A percentile compares a stretch with the other conserved stretches of the same genome.
Evolutionary conservation across 2,888 invertebrate species (phyloP).

Genomic region (Noctua fimbriata): DNA sequence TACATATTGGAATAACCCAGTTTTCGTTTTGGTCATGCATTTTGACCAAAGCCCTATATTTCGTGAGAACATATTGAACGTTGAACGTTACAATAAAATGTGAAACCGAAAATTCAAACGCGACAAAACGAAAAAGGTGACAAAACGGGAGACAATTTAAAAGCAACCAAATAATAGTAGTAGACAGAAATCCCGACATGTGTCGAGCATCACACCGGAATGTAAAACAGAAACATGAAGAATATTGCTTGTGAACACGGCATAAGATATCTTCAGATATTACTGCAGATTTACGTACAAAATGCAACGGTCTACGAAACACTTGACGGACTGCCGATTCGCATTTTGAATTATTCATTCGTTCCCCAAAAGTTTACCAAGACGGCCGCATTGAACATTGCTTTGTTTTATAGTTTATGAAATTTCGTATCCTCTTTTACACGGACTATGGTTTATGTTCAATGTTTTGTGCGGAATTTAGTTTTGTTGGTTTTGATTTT

Average conservation of each 20-base stretch:
- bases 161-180: conserved; percentile 62
- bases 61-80: background rate
- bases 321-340: conserved; percentile 88
- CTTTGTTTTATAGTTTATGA: conserved; percentile 86
- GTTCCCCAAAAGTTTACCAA: conserved; percentile 82
- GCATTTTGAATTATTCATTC: conserved; percentile 88
- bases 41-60: background rate
- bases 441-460: conserved; percentile 67
- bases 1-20: too few relatives aligned
- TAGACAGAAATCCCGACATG: conserved; percentile 66
- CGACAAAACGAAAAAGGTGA: conserved; percentile 42
- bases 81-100: conserved; percentile 1
- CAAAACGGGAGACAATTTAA: conserved; percentile 46
- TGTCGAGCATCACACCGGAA: conserved; percentile 71
- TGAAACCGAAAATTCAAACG: conserved; percentile 23
- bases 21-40: background rate
- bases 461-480: conserved; percentile 44
- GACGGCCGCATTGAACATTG: conserved; percentile 81
- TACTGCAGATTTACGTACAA: conserved; percentile 84
- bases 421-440: conserved; percentile 76
- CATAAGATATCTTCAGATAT: conserved; percentile 81
- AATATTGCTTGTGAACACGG: conserved; percentile 80
- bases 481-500: conserved; percentile 36
- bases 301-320: conserved; percentile 83
- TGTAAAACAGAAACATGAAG: conserved; percentile 78